Conservation (phyloP, 2,888 invertebrate genomes). For the Ellobium chinense region DNA sequence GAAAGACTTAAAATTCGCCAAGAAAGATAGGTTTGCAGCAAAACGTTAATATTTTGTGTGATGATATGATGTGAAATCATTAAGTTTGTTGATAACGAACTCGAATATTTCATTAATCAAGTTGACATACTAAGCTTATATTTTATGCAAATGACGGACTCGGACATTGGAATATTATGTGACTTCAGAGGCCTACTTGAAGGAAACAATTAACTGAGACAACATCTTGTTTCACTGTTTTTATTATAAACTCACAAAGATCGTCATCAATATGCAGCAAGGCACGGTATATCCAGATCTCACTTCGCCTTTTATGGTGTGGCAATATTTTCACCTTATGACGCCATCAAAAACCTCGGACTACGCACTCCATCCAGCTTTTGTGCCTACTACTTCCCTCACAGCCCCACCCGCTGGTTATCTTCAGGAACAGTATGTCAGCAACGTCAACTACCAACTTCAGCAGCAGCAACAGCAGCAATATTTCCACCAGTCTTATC, state of each 20-base stretch:
- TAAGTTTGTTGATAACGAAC: no score
- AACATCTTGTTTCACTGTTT: background rate
- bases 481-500: background rate
- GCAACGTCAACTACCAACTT: conserved; percentile 1
- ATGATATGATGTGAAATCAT: no score
- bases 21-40: no score
- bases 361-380: conserved; percentile 64
- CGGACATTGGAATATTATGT: no score
- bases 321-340: conserved; percentile 52
- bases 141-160: no score
- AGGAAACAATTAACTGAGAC: background rate
- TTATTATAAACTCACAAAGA: background rate
- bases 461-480: conserved; percentile 14
- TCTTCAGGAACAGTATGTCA: background rate
- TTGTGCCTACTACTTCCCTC: conserved; percentile 55
- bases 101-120: no score
- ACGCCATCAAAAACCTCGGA: conserved; percentile 58
- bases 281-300: background rate
- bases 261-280: conserved; percentile 10
- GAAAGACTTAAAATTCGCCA: no score
- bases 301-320: conserved; percentile 47
- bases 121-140: no score
- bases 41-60: no score
- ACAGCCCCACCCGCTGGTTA: conserved; percentile 16
- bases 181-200: no score